Conservation (phyloP, 2,797 vertebrate genomes). For the Poecilia gillii region DNA sequence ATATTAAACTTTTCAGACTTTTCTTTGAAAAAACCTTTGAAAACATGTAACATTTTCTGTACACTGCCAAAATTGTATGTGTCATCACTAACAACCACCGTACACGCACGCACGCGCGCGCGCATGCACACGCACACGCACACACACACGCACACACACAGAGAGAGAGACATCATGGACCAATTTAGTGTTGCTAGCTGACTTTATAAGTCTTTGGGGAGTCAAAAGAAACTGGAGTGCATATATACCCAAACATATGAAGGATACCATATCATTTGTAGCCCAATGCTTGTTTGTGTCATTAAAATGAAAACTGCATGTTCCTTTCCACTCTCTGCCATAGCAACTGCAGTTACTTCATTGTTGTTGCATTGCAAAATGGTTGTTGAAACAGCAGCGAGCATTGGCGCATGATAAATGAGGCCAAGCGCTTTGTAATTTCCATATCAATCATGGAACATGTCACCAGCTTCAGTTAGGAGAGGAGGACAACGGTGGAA, state of each 20-base stretch:
- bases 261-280: slow-evolving; percentile 21
- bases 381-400: slow-evolving; percentile 63
- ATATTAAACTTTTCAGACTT: not conserved
- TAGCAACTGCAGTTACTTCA: slow-evolving; percentile 64
- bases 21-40: not conserved
- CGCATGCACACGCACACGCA: too few relatives aligned
- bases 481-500: slow-evolving; percentile 28
- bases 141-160: not conserved
- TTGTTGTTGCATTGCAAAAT: slow-evolving; percentile 67
- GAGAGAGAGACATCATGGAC: not conserved
- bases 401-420: slow-evolving; percentile 64
- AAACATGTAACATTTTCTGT: not conserved
- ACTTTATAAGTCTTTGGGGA: not conserved
- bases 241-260: slow-evolving; percentile 14
- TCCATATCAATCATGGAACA: slow-evolving; percentile 71
- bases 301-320: slow-evolving; percentile 60
- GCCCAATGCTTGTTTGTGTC: slow-evolving; percentile 39
- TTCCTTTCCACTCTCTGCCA: slow-evolving; percentile 48
- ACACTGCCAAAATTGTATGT: not conserved
- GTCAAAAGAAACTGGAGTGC: not conserved
- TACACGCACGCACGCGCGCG: too few relatives aligned
- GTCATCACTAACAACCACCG: not conserved
- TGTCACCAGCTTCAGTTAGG: slow-evolving; percentile 54
- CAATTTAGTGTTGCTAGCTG: not conserved
- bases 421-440: slow-evolving; percentile 66